Percentiles rank a stretch among this genome's conserved stretches.
phyloP scores from a whole-genome alignment of 2,113 vertebrate genomes.

The Gnathonemus echidnorhynchus region DNA sequence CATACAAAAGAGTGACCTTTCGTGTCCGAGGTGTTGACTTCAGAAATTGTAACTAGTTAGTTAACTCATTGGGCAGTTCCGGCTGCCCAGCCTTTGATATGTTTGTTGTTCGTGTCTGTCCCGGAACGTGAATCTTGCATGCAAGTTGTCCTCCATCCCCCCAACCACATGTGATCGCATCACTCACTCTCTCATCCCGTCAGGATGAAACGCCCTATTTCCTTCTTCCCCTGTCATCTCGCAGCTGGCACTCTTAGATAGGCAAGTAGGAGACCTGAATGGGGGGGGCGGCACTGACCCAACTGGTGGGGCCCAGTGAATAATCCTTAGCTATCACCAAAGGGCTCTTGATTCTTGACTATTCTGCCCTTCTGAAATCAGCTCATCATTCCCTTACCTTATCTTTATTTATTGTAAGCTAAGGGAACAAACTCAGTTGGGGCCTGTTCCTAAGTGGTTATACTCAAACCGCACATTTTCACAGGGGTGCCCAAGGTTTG shows the following conservation, averaged over 20 bases:
- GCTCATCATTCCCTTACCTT: not conserved
- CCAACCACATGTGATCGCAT: conserved; percentile 8
- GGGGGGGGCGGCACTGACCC: not conserved
- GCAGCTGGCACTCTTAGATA: not conserved
- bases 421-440: not conserved
- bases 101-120: conserved; percentile 19
- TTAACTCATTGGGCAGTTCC: not conserved
- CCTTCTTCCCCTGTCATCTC: conserved; percentile 16
- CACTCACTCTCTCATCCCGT: not conserved
- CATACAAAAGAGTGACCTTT: conserved; percentile 13
- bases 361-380: not conserved
- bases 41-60: not conserved
- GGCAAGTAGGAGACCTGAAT: not conserved
- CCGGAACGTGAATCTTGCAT: conserved; percentile 28
- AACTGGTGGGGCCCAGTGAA: not conserved
- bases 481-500: not conserved
- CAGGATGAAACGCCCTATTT: not conserved
- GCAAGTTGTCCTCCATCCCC: not conserved
- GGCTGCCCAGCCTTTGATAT: conserved; percentile 21
- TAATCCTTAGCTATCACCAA: not conserved
- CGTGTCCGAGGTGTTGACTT: not conserved
- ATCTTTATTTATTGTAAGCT: not conserved
- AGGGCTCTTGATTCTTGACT: not conserved
- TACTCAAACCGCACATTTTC: not conserved
- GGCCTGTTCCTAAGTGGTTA: not conserved